A percentile compares a stretch with the other conserved stretches of the same genome.
Conservation (phyloP, 1,140 invertebrate genomes). For the Trissolcus basalis region DNA sequence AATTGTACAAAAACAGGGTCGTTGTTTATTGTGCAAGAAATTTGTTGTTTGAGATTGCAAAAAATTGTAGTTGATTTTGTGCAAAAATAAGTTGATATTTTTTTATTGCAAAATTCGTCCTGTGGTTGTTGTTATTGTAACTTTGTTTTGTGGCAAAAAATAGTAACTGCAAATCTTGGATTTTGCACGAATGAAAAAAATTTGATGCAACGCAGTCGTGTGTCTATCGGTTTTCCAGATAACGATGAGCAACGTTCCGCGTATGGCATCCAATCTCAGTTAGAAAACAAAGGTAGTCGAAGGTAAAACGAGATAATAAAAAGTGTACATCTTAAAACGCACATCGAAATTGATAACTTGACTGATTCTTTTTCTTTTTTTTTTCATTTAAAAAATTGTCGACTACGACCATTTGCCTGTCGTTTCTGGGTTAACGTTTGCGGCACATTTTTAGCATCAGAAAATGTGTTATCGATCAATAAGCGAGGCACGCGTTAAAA, state of each 20-base stretch:
- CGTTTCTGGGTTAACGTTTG: conserved; percentile 74
- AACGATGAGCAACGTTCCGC: conserved; percentile 60
- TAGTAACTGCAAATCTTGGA: too few species aligned
- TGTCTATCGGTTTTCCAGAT: conserved; percentile 57
- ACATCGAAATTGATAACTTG: conserved; percentile 75
- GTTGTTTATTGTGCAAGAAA: too few species aligned
- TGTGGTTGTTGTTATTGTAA: too few species aligned
- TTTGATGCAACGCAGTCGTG: neutral
- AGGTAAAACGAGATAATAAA: conserved; percentile 74
- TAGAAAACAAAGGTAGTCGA: conserved; percentile 74
- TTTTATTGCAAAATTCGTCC: too few species aligned
- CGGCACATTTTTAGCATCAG: conserved; percentile 58
- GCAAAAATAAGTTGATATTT: too few species aligned
- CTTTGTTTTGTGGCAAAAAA: too few species aligned
- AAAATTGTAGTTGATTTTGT: too few species aligned
- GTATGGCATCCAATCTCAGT: conserved; percentile 71
- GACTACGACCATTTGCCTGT: conserved; percentile 62
- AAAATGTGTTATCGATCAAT: conserved; percentile 56
- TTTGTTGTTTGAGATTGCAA: too few species aligned
- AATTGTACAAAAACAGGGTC: too few species aligned
- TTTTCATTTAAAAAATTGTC: conserved; percentile 73
- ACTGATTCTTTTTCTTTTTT: conserved; percentile 1
- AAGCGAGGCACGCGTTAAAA: conserved; percentile 59
- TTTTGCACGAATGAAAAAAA: too few species aligned
- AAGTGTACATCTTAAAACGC: conserved; percentile 73